Percentiles rank a stretch among this genome's conserved stretches.
Evolutionary conservation across 2,888 invertebrate genomes (phyloP).

Genomic region (Sisyra terminalis): DNA sequence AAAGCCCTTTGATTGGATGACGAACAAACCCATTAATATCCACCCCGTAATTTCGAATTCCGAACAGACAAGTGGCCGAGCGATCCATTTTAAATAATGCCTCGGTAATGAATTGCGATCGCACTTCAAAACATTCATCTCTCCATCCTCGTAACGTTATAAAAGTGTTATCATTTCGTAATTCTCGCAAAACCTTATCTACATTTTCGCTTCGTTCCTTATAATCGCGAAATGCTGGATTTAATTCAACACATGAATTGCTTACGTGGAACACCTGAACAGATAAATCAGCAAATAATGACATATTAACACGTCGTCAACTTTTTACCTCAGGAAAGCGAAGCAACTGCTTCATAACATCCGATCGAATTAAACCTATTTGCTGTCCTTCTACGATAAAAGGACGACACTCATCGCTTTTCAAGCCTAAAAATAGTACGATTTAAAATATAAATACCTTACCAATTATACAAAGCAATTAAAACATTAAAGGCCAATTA

Average conservation of each 20-base stretch:
- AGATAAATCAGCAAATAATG: conserved; percentile 6
- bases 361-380: conserved; percentile 73
- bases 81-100: conserved; percentile 70
- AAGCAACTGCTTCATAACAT: conserved; percentile 65
- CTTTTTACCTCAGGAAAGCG: conserved; percentile 59
- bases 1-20: conserved; percentile 69
- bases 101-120: conserved; percentile 46
- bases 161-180: conserved; percentile 59
- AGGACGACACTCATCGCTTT: conserved; percentile 64
- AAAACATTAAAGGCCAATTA: conserved; percentile 12
- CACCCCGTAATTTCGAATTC: conserved; percentile 85
- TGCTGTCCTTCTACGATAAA: conserved; percentile 80
- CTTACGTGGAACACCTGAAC: conserved; percentile 52
- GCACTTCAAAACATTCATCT: conserved; percentile 89
- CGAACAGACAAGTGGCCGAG: conserved; percentile 85
- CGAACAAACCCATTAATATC: conserved; percentile 87
- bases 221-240: conserved; percentile 76
- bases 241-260: conserved; percentile 59
- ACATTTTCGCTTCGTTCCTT: conserved; percentile 62
- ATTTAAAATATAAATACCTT: conserved; percentile 9
- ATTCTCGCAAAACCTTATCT: conserved; percentile 60
- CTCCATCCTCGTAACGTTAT: conserved; percentile 81
- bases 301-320: background rate
- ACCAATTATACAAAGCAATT: conserved; percentile 15
- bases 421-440: conserved; percentile 49